These are phyloP conservation scores for Siniperca knerii DNA, from an alignment of 2,113 vertebrate species.

Conservation along the genomic window DNA sequence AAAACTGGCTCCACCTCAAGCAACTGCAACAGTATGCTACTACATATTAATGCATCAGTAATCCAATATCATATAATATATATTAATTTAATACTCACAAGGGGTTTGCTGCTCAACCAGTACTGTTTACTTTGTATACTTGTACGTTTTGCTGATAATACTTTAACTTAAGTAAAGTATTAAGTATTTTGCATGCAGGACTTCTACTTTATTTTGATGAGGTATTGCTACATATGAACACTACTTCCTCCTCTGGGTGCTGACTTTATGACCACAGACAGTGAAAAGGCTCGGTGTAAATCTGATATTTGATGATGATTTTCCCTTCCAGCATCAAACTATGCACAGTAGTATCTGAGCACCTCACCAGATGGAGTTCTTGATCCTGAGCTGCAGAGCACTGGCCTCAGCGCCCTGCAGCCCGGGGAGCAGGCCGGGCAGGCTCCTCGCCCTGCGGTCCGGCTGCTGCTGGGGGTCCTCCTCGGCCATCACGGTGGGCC, in stretches of 20 bases:
- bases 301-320: too few species aligned
- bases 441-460: constrained; percentile 78
- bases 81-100: background rate
- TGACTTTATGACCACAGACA: background rate
- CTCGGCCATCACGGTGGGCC: constrained; percentile 87
- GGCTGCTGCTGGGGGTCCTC: constrained; percentile 86
- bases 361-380: constrained; percentile 94
- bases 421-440: constrained; percentile 89
- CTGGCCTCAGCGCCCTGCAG: constrained; percentile 91
- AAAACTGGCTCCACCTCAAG: background rate
- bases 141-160: background rate
- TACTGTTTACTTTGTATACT: background rate
- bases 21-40: background rate
- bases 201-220: background rate
- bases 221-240: background rate
- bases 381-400: constrained; percentile 93
- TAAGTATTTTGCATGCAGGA: background rate
- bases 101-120: background rate
- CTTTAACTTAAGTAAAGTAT: background rate
- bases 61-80: background rate
- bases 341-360: background rate
- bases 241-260: background rate
- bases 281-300: background rate
- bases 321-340: background rate
- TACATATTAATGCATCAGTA: background rate